phyloP scores from a whole-genome alignment of 2,113 vertebrate species.

The Vicugna pacos region DNA sequence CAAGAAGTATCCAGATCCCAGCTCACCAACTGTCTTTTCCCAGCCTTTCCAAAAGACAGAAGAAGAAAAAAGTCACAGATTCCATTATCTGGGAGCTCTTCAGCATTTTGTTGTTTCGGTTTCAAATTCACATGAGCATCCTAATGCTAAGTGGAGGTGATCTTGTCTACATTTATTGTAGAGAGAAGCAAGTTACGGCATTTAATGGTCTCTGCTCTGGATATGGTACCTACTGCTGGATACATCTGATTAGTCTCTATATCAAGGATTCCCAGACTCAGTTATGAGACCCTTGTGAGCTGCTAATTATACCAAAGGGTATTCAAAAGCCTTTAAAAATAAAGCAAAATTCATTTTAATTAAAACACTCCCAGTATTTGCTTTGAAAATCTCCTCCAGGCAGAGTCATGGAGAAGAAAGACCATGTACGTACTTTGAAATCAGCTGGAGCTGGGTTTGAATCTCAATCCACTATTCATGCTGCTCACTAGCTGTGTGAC shows the following conservation, averaged over 20 bases:
- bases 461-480: not conserved
- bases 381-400: conserved; percentile 23
- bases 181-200: not conserved
- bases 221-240: not conserved
- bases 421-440: not conserved
- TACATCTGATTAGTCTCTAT: not conserved
- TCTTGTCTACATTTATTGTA: not conserved
- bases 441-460: conserved; percentile 23
- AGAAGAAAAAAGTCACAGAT: not conserved
- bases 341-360: conserved; percentile 56
- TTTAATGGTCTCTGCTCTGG: not conserved
- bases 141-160: not conserved
- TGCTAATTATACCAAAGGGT: not conserved
- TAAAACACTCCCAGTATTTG: not conserved
- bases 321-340: not conserved
- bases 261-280: not conserved
- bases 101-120: not conserved
- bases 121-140: not conserved
- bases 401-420: not conserved
- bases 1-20: conserved; percentile 98
- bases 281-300: not conserved
- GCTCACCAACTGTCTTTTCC: conserved; percentile 96
- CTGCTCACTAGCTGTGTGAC: not conserved
- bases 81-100: not conserved
- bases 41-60: conserved; percentile 88